Evolutionary conservation across 2,113 vertebrate genomes (phyloP), one percentile per base, ranked within the genome.

Genomic region (Protobothrops flavoviridis): DNA sequence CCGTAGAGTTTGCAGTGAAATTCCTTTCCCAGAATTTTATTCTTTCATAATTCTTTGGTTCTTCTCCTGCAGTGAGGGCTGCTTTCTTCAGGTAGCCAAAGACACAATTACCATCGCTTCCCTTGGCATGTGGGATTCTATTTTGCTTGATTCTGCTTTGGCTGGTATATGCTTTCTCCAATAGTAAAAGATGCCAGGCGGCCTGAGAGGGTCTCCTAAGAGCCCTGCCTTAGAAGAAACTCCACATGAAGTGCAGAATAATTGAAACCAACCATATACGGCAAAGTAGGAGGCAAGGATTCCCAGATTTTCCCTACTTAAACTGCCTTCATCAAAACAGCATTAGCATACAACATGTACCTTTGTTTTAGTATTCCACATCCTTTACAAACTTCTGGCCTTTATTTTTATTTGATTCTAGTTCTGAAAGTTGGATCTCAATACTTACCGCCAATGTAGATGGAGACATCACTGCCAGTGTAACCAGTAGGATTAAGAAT

Each of bases 401-500:
- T 61, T 13, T 24, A 15, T 2, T 2, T 90, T 39, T 29, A 48
- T 48, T 45, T 26, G 5, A 23, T 55, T 85, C 29, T 15, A 61
- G 43, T 91, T 91, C n/a, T 93, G 0, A 0, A 56, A 86, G 85
- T 0, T 64, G 59, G 26, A 12, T 26, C 91, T 94, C 57, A 87
- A 24, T 96, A 97, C 97, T 97, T 96, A 97, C 97, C 29, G 95
- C 95, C 94, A 94, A 95, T 1, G 90, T 87, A 91, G 95, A 91
- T 89, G 91, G 85, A 88, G 94, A 45, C 29, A 94, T 86, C 56
- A 13, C 7, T 88, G 93, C 15, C 88, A 97, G 39, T 43, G 93
- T 3, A 52, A 97, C 29, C 55, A 96, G 94, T 87, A 97, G 90
- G 55, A 97, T 90, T 13, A 95, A 57, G 29, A 91, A 97, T 90